Evolutionary conservation across 2,888 invertebrate genomes (phyloP), one percentile per base, ranked within the genome.

Genomic region (Ecliptopera silaceata): DNA sequence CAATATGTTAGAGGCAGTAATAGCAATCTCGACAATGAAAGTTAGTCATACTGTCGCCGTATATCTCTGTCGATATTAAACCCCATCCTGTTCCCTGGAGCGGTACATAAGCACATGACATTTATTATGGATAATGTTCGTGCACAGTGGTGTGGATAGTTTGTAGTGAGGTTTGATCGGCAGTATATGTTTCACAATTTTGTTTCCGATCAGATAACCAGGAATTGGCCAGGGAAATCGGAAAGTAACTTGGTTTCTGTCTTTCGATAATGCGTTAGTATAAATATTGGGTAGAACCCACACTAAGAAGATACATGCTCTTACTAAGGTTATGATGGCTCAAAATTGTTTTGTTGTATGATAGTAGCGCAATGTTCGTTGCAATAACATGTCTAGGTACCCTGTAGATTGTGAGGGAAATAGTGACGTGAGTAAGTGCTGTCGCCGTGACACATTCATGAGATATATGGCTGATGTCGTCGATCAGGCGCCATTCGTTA

Each of bases 391-490:
- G 26, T 26, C 26, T 26, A 22, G 2, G 22, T 22, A 17, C 10
- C 31, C 45, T 34, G 58, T 36, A 54, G 50, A 50, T 43, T 53
- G 46, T 38, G 29, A 31, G 59, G 38, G 43, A 59, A 59, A 46
- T 50, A 36, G 54, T 59, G 49, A 46, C 54, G 47, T 42, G 45
- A 59, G 31, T 50, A 50, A 38, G 46, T 43, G 46, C 46, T 53
- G 54, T 83, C 83, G 84, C 79, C 73, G 65, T 58, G 67, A 66
- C 69, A 74, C 75, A 69, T 67, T 70, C 63, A 41, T 26, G 72
- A 82, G 82, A 86, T 85, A 80, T 81, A 84, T 79, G 79, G 75
- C 68, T 71, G 71, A 70, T 76, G 77, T 79, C 71, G 75, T 72
- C 76, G 75, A 82, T 81, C 77, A 72, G 71, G 68, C 74, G 74